phyloP scores from a whole-genome alignment of 2,888 invertebrate species.

The Spilosoma lubricipeda region DNA sequence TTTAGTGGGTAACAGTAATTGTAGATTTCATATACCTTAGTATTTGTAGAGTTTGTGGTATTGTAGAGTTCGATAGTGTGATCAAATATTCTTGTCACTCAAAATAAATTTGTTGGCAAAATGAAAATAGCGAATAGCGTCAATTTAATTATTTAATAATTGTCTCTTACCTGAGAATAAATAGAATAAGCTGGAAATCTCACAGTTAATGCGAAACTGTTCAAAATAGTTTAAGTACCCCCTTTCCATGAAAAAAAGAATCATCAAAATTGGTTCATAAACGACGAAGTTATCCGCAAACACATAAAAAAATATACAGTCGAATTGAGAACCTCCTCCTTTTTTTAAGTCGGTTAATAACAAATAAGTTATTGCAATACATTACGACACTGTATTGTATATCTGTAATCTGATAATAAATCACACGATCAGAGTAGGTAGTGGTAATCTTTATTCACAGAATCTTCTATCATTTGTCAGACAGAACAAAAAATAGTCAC shows the following conservation, averaged over 20 bases:
- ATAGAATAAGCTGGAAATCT: neutral
- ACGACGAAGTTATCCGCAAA: too few species aligned
- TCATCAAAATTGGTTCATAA: too few species aligned
- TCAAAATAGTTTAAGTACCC: neutral
- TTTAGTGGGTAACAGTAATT: neutral
- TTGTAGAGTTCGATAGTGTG: neutral
- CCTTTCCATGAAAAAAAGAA: too few species aligned
- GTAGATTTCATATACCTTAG: neutral
- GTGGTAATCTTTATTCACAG: constrained; percentile 20
- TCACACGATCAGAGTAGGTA: constrained; percentile 31
- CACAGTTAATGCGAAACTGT: neutral
- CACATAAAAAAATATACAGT: too few species aligned
- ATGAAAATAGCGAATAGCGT: neutral
- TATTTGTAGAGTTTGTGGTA: too few species aligned
- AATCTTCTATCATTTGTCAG: constrained; percentile 28
- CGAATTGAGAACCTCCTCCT: too few species aligned
- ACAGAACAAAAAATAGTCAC: constrained; percentile 29
- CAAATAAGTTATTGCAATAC: constrained; percentile 25
- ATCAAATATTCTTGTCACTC: neutral
- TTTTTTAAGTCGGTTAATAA: too few species aligned
- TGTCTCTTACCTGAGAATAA: neutral
- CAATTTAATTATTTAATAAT: too few species aligned
- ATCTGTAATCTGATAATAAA: constrained; percentile 34
- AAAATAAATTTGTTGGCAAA: neutral
- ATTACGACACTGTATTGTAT: constrained; percentile 45